Evolutionary conservation across 1,140 invertebrate genomes (phyloP).

Genomic region (Drosophila seguyi): DNA sequence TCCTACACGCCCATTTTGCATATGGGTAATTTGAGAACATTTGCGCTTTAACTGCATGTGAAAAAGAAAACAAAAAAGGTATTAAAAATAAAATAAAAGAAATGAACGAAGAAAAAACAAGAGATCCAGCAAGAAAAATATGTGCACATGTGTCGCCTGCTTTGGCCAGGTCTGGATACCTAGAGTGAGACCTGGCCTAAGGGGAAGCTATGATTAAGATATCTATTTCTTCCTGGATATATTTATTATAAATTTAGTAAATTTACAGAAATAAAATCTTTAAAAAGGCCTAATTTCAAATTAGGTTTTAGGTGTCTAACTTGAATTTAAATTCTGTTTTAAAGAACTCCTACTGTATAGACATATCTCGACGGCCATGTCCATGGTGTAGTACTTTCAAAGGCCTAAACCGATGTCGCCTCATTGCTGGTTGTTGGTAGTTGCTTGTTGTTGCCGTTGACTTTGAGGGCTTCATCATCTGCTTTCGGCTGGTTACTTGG

Average conservation of each 20-base stretch:
- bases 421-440: conserved; percentile 45
- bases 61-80: conserved; percentile 45
- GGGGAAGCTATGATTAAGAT: too few species aligned
- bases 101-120: conserved; percentile 31
- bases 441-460: conserved; percentile 54
- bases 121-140: conserved; percentile 48
- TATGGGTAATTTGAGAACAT: conserved; percentile 83
- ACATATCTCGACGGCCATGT: conserved; percentile 44
- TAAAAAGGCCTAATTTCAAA: background rate
- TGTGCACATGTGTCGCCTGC: conserved; percentile 73
- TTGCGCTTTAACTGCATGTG: conserved; percentile 78
- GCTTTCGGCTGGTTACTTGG: conserved; percentile 75
- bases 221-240: too few species aligned
- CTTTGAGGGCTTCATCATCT: conserved; percentile 84
- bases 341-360: background rate
- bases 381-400: conserved; percentile 69
- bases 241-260: background rate
- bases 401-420: conserved; percentile 81
- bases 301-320: too few species aligned
- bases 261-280: background rate
- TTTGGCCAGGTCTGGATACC: conserved; percentile 24
- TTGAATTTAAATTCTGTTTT: background rate
- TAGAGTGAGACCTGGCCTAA: conserved; percentile 1
- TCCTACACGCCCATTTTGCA: conserved; percentile 46
- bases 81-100: conserved; percentile 21